Conservation (phyloP, 2,113 vertebrate species). For the Mus musculus region GRCm39 chr6:98463501-98464000, state of each 20-base stretch:
- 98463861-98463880: conserved; percentile 23
- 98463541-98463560: background rate
- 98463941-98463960: background rate
- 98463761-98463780: conserved; percentile 48
- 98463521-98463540: conserved; percentile 27
- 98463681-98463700: conserved; percentile 29
- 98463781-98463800: conserved; percentile 63
- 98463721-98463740: conserved; percentile 10
- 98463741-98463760: conserved; percentile 52
- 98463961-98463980: background rate
- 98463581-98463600: background rate
- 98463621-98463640: background rate
- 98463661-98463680: background rate
- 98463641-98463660: background rate
- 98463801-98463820: conserved; percentile 59
- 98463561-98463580: background rate
- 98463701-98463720: conserved; percentile 58
- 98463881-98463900: background rate
- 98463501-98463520: conserved; percentile 7
- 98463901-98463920: background rate
- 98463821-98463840: conserved; percentile 44
- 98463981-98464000: background rate
- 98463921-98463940: background rate
- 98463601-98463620: conserved; percentile 13
- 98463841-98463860: conserved; percentile 55